Evolutionary conservation across 2,888 invertebrate species (phyloP).

Genomic region (Phasia obesa): DNA sequence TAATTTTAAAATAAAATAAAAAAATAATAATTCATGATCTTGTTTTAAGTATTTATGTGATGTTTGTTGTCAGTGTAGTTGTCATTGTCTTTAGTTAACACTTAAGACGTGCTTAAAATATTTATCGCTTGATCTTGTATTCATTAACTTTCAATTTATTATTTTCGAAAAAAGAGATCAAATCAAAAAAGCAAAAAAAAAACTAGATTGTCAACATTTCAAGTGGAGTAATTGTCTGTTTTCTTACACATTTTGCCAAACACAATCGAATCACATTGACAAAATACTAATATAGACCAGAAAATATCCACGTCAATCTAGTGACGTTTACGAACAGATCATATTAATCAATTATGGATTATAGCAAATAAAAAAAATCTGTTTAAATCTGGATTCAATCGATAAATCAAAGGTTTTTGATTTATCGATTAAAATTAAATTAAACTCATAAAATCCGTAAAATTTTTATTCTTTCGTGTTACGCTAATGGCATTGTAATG

Average conservation of each 20-base stretch:
- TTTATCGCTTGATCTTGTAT: conserved; percentile 8
- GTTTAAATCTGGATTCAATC: background rate
- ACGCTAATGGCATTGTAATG: no score
- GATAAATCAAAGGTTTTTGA: no score
- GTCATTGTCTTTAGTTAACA: conserved; percentile 32
- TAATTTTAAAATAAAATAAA: background rate
- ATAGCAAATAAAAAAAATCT: background rate
- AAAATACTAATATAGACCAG: background rate
- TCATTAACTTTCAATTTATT: conserved; percentile 30
- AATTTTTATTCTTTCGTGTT: no score
- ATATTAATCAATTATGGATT: conserved; percentile 18
- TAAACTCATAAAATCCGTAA: no score
- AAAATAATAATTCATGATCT: conserved; percentile 11
- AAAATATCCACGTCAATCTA: conserved; percentile 12
- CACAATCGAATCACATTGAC: conserved; percentile 1
- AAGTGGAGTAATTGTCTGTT: conserved; percentile 9
- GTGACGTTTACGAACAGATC: conserved; percentile 1
- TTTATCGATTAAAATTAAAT: no score
- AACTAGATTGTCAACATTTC: conserved; percentile 25
- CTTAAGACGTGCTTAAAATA: conserved; percentile 36
- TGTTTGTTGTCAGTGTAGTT: conserved; percentile 16
- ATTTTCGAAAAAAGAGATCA: background rate
- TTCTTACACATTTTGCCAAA: conserved; percentile 18
- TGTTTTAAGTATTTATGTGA: conserved; percentile 1
- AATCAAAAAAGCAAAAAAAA: background rate